Conservation (phyloP, 2,888 invertebrate species). For the Apodemia zela region DNA sequence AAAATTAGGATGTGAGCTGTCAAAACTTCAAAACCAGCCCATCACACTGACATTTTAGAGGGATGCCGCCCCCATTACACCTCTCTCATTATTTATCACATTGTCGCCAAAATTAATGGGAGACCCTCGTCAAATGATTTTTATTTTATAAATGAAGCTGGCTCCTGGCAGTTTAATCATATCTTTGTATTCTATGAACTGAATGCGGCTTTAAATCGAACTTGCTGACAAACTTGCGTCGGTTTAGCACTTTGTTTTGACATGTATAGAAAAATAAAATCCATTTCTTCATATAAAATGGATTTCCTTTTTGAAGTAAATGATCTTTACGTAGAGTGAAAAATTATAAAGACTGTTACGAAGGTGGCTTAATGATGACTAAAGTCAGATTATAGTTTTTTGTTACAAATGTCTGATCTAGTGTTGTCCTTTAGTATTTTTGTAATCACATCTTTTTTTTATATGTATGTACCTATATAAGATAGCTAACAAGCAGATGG, state of each 20-base stretch:
- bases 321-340: background rate
- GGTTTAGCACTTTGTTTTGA: background rate
- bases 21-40: constrained; percentile 76
- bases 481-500: no score
- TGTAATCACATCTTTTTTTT: no score
- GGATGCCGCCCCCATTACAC: constrained; percentile 70
- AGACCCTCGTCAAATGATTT: constrained; percentile 77
- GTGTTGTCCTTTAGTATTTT: no score
- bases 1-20: constrained; percentile 76
- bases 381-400: background rate
- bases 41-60: constrained; percentile 55
- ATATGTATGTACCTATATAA: no score
- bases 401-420: no score
- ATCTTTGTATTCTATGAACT: constrained; percentile 52
- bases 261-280: background rate
- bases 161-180: constrained; percentile 76
- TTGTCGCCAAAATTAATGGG: constrained; percentile 77
- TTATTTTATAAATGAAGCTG: constrained; percentile 73
- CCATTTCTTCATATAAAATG: background rate
- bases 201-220: constrained; percentile 17
- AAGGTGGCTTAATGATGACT: background rate
- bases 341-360: background rate
- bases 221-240: background rate
- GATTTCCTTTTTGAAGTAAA: background rate
- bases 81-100: constrained; percentile 79